Evolutionary conservation across 1,140 invertebrate genomes (phyloP), one percentile per base, ranked within the genome.

Genomic region (Aphaenogaster floridana): DNA sequence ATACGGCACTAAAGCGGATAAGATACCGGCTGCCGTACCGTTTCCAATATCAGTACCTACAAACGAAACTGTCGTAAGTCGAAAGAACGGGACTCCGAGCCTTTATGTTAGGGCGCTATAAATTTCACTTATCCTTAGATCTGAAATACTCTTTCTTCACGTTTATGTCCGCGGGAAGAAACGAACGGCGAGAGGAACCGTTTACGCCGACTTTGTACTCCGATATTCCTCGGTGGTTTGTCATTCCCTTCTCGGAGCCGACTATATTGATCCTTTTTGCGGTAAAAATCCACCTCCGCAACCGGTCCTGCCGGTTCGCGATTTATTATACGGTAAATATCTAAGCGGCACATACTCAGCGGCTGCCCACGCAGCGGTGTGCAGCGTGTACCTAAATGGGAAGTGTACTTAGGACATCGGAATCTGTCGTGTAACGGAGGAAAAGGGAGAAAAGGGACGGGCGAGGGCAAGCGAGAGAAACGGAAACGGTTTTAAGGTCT

Each of bases 401-500:
- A 78, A 86, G 50, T 79, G 34, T 86, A 79, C 61, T 79, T 64
- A 79, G 74, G 83, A 66, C 72, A 86, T 66, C 54, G 48, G 48
- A 86, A 86, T 79, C 39, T 61, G 69, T 59, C 28, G 59, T 54
- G 11, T 83, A 57, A 74, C 39, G 21, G 39, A 9, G 11, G 50
- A 34, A 42, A 28, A 71, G 28, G 36, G 11, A 59, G 63, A 61
- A 42, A n/a, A 21, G 54, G 6, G 5, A 59, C 9, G 68, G 3
- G 13, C 6, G 9, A 39, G 6, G 42, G 1, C 9, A 1, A 15
- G 34, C 39, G 28, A 85, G 42, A 72, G 52, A 63, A 66, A 45
- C 6, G 28, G 74, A 87, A 61, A 36, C 66, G 50, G 66, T 57
- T 54, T 88, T 74, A 79, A 87, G 71, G 68, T 79, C 59, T 87